Conservation (phyloP, 2,888 invertebrate species). For the Hedychridium roseum region DNA sequence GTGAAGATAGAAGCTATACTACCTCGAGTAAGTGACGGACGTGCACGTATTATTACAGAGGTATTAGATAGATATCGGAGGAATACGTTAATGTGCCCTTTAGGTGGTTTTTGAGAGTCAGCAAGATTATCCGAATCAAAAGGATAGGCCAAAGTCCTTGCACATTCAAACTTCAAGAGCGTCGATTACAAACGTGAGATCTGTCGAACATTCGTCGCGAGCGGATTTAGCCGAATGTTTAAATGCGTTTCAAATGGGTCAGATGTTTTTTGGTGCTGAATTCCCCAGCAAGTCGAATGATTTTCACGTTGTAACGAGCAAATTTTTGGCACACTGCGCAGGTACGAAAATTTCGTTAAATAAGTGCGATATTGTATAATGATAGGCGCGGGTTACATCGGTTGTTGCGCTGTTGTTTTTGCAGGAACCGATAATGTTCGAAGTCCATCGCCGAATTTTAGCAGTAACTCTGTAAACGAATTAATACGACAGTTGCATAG, state of each 20-base stretch:
- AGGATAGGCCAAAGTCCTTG: constrained; percentile 87
- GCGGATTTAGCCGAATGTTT: constrained; percentile 83
- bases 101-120: constrained; percentile 83
- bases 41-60: too few species aligned
- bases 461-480: constrained; percentile 66
- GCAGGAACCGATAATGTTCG: constrained; percentile 58
- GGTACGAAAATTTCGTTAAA: constrained; percentile 57
- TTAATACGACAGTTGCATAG: constrained; percentile 65
- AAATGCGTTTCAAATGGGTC: constrained; percentile 78
- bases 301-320: constrained; percentile 81
- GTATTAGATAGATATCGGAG: too few species aligned
- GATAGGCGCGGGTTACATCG: constrained; percentile 7
- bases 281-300: constrained; percentile 79
- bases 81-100: too few species aligned
- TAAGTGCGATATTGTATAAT: not conserved
- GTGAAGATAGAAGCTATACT: constrained; percentile 91
- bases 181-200: constrained; percentile 74
- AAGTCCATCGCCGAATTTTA: constrained; percentile 50
- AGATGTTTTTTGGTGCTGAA: constrained; percentile 77
- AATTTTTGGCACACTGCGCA: constrained; percentile 77
- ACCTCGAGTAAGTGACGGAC: constrained; percentile 86
- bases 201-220: constrained; percentile 73
- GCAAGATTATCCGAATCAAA: constrained; percentile 78
- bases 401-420: constrained; percentile 13
- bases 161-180: constrained; percentile 85